Conservation (phyloP, 2,888 invertebrate species). For the Chironomus tentans region DNA sequence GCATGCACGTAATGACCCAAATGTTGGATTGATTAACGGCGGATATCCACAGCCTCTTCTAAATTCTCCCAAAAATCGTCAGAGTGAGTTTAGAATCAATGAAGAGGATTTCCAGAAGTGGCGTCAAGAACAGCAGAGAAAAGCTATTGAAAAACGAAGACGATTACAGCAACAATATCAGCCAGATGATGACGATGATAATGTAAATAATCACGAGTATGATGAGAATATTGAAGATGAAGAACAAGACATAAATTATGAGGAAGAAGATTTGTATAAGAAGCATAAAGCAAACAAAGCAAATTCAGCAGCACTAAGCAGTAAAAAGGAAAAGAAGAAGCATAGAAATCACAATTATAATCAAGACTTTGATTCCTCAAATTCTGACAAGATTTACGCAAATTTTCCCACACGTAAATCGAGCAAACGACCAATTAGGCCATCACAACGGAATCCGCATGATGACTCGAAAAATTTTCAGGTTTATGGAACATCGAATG, state of each 20-base stretch:
- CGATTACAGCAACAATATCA: not conserved
- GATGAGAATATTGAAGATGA: not conserved
- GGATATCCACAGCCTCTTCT: conserved; percentile 4
- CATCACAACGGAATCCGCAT: not conserved
- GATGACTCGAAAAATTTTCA: not conserved
- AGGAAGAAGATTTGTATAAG: not conserved
- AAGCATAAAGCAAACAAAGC: conserved; percentile 16
- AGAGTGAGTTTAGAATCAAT: not conserved
- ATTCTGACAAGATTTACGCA: not conserved
- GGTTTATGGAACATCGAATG: not conserved
- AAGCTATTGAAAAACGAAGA: not conserved
- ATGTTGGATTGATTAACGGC: not conserved
- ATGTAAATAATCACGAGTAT: not conserved
- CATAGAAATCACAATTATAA: conserved; percentile 15
- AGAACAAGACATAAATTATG: not conserved
- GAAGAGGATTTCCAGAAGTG: conserved; percentile 12
- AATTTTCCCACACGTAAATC: not conserved
- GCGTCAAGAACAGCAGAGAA: not conserved
- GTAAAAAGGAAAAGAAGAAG: not conserved
- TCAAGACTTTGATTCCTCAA: conserved; percentile 3
- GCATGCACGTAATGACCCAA: conserved; percentile 17
- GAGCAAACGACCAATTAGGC: not conserved
- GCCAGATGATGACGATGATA: not conserved
- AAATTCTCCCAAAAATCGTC: not conserved
- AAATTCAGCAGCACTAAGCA: not conserved